Percentiles rank a stretch among this genome's conserved stretches.
Conservation (phyloP, 2,113 vertebrate genomes). For the Rhinogobius similis region DNA sequence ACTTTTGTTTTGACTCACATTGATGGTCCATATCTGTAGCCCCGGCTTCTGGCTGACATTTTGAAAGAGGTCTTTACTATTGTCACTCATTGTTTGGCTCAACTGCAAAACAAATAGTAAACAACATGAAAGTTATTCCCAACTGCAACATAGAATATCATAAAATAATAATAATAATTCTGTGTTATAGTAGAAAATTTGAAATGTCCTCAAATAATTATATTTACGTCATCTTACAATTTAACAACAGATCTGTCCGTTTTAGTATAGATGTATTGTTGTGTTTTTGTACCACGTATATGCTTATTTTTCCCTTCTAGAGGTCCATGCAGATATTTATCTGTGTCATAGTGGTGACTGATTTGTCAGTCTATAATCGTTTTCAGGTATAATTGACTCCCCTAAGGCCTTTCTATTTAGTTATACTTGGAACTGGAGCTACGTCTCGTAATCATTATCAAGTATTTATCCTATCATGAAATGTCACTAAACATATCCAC, state of each 20-base stretch:
- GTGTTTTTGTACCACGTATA: too few relatives aligned
- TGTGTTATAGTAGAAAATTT: too few relatives aligned
- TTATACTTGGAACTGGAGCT: background rate
- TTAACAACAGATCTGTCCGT: too few relatives aligned
- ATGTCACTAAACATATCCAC: conserved; percentile 2
- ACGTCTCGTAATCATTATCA: background rate
- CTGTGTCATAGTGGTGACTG: too few relatives aligned
- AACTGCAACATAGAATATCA: background rate
- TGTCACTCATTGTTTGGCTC: conserved; percentile 79
- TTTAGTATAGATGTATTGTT: too few relatives aligned
- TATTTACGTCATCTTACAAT: too few relatives aligned
- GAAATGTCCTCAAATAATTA: too few relatives aligned
- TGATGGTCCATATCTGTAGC: conserved; percentile 91
- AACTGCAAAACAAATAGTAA: conserved; percentile 64
- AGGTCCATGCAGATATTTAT: too few relatives aligned
- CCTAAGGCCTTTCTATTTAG: background rate
- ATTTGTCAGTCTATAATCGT: too few relatives aligned
- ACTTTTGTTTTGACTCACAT: conserved; percentile 76
- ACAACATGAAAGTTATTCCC: background rate
- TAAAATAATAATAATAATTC: too few relatives aligned
- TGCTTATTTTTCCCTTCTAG: too few relatives aligned
- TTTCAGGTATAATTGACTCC: too few relatives aligned
- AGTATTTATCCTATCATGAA: background rate
- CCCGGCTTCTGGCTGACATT: conserved; percentile 77
- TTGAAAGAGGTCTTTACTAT: conserved; percentile 54